These are phyloP conservation scores for Heteromurus nitidus DNA, from an alignment of 2,888 invertebrate species.

Conservation along the genomic window DNA sequence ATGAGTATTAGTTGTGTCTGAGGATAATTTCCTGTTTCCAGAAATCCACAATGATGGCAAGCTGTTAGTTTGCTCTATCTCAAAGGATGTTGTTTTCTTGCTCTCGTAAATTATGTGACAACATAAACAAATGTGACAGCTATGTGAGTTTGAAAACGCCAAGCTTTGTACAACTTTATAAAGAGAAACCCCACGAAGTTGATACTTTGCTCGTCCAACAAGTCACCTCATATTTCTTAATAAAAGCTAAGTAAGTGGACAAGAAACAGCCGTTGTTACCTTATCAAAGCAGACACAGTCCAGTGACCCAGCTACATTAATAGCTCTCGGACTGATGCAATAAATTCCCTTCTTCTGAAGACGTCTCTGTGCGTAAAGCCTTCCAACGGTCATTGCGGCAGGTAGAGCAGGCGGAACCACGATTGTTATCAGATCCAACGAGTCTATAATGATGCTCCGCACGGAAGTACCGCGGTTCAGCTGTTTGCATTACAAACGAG, in stretches of 20 bases:
- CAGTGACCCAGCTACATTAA: slow-evolving; percentile 93
- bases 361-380: slow-evolving; percentile 90
- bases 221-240: no score
- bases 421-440: slow-evolving; percentile 94
- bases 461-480: slow-evolving; percentile 69
- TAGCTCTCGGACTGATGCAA: slow-evolving; percentile 94
- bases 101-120: no score
- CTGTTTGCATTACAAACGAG: slow-evolving; percentile 56
- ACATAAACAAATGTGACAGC: no score
- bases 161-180: no score
- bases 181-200: no score
- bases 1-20: no score
- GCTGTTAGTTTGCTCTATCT: no score
- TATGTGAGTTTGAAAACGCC: no score
- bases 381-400: slow-evolving; percentile 97
- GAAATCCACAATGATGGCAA: no score
- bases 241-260: not conserved
- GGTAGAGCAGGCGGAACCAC: slow-evolving; percentile 95
- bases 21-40: no score
- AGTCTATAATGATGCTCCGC: slow-evolving; percentile 79
- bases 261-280: slow-evolving; percentile 76
- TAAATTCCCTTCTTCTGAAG: slow-evolving; percentile 87
- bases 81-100: no score
- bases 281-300: slow-evolving; percentile 95
- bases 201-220: no score